Percentiles rank a stretch among this genome's conserved stretches.
Evolutionary conservation across 2,113 vertebrate species (phyloP).

Genomic region (Sebastes schlegelii): DNA sequence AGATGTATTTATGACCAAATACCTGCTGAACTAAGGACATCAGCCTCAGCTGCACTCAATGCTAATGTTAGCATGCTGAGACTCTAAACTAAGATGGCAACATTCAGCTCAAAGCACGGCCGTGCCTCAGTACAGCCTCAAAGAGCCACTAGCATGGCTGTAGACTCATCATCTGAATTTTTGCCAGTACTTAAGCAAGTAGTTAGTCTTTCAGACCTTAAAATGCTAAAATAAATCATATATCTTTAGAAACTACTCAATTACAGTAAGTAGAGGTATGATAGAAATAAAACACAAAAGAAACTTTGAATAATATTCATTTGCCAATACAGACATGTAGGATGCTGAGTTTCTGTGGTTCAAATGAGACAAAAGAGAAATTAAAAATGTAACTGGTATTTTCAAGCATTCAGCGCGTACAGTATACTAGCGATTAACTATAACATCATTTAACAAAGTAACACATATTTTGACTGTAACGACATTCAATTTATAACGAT

Average conservation of each 20-base stretch:
- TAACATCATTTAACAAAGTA: background rate
- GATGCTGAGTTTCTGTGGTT: background rate
- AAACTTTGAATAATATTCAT: background rate
- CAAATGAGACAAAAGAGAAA: background rate
- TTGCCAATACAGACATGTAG: background rate
- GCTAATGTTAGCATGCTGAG: too few species aligned
- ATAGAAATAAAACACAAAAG: background rate
- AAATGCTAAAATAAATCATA: background rate
- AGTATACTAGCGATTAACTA: background rate
- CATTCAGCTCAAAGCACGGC: too few species aligned
- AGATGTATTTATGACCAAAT: too few species aligned
- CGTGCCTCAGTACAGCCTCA: too few species aligned
- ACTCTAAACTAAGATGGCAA: too few species aligned
- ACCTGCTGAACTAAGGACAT: too few species aligned
- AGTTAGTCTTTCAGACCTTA: too few species aligned
- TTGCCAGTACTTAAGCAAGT: too few species aligned
- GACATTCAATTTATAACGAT: background rate
- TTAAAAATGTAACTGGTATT: background rate
- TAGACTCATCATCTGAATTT: too few species aligned
- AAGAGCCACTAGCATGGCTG: too few species aligned
- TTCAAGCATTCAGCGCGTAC: background rate
- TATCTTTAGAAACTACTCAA: background rate
- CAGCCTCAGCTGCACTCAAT: too few species aligned
- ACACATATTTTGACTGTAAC: background rate
- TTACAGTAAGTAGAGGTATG: background rate